Evolutionary conservation across 2,113 vertebrate species (phyloP).

Genomic region (Tachysurus fulvidraco): DNA sequence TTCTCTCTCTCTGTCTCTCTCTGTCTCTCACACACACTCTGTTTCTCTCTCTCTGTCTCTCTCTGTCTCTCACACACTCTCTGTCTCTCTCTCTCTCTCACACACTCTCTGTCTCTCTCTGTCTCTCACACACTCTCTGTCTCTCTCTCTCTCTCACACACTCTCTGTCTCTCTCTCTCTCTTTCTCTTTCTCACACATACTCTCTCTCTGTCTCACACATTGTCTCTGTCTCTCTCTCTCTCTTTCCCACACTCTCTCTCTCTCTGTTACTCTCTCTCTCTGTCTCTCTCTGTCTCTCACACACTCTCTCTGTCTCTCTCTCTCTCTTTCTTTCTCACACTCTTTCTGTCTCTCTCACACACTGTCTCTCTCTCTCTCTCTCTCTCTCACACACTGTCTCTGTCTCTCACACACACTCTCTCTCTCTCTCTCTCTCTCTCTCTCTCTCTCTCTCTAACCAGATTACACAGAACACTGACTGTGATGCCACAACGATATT

Average conservation of each 20-base stretch:
- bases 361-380: neutral
- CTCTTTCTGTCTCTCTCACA: too few species aligned
- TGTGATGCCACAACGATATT: too few species aligned
- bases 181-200: neutral
- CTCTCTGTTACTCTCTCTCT: neutral
- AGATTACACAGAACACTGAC: too few species aligned
- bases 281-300: neutral
- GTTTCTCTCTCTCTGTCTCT: neutral
- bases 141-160: constrained; percentile 56
- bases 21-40: constrained; percentile 62
- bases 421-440: neutral
- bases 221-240: constrained; percentile 5
- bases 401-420: too few species aligned
- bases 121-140: too few species aligned
- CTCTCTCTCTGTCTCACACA: neutral
- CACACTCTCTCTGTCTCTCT: neutral
- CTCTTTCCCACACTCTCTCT: neutral
- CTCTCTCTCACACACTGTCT: constrained; percentile 62
- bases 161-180: constrained; percentile 5
- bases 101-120: constrained; percentile 2
- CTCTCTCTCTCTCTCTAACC: too few species aligned
- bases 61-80: too few species aligned
- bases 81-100: constrained; percentile 51
- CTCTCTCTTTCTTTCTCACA: neutral
- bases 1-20: neutral